Evolutionary conservation across 1,140 invertebrate genomes (phyloP), one percentile per base, ranked within the genome.

Genomic region (Contarinia nasturtii): DNA sequence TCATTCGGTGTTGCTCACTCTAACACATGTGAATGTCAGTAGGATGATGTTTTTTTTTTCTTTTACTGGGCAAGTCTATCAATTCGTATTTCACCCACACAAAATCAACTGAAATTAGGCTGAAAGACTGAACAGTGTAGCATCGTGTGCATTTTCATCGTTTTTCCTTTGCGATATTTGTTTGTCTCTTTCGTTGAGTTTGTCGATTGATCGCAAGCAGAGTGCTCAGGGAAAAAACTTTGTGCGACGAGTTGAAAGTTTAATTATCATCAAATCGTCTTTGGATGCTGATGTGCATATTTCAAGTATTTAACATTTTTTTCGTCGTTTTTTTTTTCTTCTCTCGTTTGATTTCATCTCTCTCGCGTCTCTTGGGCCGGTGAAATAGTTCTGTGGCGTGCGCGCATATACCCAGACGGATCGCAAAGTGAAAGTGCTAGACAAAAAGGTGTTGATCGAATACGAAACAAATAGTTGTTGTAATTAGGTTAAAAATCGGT

Each of bases 151-250:
- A 27, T 27, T 27, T 27, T 27, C 27, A 27, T 27, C 27, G 27
- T 27, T 27, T 27, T 27, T 27, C 10, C 27, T 27, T 27, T 27
- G n/a, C 27, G 10, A 27, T 27, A 3, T 27, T 27, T 10, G 27
- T 3, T 27, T 27, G 27, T 27, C 27, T 27, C 27, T 27, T 27
- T 27, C 27, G n/a, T 36, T 60, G 58, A 38, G 60, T 7, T 15
- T 43, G 40, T 41, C 44, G 40, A 27, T n/a, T n/a, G n/a, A 1
- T 18, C 15, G 14, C 4, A n/a, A n/a, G n/a, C n/a, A n/a, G n/a
- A n/a, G n/a, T n/a, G n/a, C 10, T 27, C 27, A 27, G 27, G 27
- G 10, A 27, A 27, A 27, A 43, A 43, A 43, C n/a, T 43, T 18
- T 43, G n/a, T 19, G 41, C 41, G 18, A 44, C 27, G 19, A 21